These are phyloP conservation scores for Alectura lathami DNA, from an alignment of 2,113 vertebrate species.

Conservation along the genomic window DNA sequence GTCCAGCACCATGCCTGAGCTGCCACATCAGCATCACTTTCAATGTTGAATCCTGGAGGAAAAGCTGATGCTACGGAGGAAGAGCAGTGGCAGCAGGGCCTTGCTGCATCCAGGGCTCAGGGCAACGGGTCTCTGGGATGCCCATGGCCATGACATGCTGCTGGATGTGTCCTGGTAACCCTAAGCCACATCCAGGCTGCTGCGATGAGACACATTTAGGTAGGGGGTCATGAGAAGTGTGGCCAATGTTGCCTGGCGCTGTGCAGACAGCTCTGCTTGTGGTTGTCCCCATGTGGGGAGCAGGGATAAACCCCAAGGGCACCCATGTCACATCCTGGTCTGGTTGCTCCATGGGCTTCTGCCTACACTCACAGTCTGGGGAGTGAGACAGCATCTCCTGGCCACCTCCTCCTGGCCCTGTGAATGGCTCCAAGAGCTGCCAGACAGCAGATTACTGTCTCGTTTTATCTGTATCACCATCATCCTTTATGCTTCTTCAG, in stretches of 20 bases:
- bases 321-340: not conserved
- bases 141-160: not conserved
- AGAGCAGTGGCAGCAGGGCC: not conserved
- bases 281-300: rapidly evolving
- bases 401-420: not conserved
- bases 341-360: not conserved
- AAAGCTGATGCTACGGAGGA: not conserved
- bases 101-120: not conserved
- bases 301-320: not conserved
- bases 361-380: not conserved
- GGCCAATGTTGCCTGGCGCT: not conserved
- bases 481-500: not conserved
- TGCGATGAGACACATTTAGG: not conserved
- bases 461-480: not conserved
- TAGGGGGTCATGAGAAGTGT: rapidly evolving
- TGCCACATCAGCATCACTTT: not conserved
- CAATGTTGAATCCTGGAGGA: not conserved
- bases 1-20: not conserved
- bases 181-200: not conserved
- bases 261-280: not conserved
- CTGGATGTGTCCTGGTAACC: not conserved
- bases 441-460: not conserved
- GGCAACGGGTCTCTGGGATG: not conserved
- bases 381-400: rapidly evolving
- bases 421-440: not conserved